Base-by-base conservation (phyloP, 2,888 invertebrate species). In the Syritta pipiens region DNA sequence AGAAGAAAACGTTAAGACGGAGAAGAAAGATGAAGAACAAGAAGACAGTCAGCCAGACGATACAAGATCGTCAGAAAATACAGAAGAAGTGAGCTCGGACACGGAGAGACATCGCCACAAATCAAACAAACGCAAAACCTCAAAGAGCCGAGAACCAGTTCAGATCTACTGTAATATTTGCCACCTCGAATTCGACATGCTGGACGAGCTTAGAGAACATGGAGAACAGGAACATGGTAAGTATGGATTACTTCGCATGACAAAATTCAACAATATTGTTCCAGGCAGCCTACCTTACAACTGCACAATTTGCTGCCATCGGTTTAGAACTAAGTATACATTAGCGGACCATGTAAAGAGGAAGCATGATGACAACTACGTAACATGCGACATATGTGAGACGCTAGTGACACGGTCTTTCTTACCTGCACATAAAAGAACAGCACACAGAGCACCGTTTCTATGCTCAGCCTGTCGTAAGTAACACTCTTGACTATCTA, bases 391-490 rank as follows among this genome's bases (percentile, higher is more conserved):
- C 1, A 40, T 74, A 28, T 74, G 79, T 42, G 55, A 20, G 30
- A 17, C 14, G 2, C 19, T 37, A 1, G 35, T 79, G 0, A 55
- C 67, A 57, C 60, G 22, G 6, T 44, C n/a, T 0, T 62, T 68
- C 9, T 20, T 79, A 9, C 59, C 57, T 0, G 35, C 51, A 1
- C 79, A 74, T 22, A 79, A 68, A 37, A 51, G 67, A 37, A 55
- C 60, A 24, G 62, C 26, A 2, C 67, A 79, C 12, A 44, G 28
- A 10, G 32, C 49, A 6, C 42, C 65, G 4, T 83, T 72, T 14
- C 60, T 83, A 1, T 83, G 83, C 9, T 63, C 72, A 28, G 71
- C 82, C n/a, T 83, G 83, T 40, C 83, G 83, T 83, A 82, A 68
- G 83, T 71, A 24, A 42, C n/a, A 35, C 3, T 4, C 10, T 12